Evolutionary conservation across 2,888 invertebrate species (phyloP).

Genomic region (Ormyrus thymus): DNA sequence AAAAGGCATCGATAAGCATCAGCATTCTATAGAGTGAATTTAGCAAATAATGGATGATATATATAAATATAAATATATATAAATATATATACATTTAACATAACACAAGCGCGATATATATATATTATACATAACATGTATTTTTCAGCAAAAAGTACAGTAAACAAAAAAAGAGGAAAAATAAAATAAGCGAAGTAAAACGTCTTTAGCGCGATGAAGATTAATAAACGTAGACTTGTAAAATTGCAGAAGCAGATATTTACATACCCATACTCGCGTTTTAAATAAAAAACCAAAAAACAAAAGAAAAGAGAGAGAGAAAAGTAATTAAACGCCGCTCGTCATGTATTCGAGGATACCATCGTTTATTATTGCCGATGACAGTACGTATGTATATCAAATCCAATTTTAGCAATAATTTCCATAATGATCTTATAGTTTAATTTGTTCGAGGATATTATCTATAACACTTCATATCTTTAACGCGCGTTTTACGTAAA

Average conservation of each 20-base stretch:
- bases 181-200: constrained; percentile 12
- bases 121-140: constrained; percentile 35
- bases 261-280: constrained; percentile 39
- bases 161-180: constrained; percentile 1
- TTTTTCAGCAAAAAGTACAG: constrained; percentile 38
- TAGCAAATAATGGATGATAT: constrained; percentile 29
- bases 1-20: constrained; percentile 31
- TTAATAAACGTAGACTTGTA: constrained; percentile 37
- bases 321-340: background rate
- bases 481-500: constrained; percentile 42
- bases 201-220: constrained; percentile 24
- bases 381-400: constrained; percentile 31
- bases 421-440: constrained; percentile 42
- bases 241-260: constrained; percentile 47
- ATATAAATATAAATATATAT: background rate
- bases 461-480: constrained; percentile 39
- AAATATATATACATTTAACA: constrained; percentile 33
- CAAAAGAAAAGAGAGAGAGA: constrained; percentile 3
- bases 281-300: constrained; percentile 30
- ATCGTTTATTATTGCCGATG: constrained; percentile 35
- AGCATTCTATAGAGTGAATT: constrained; percentile 33
- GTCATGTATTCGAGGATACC: constrained; percentile 5
- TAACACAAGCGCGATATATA: constrained; percentile 35
- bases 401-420: constrained; percentile 44
- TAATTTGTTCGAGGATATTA: constrained; percentile 29